These are phyloP conservation scores for Entomyzon cyanotis DNA, from an alignment of 2,113 vertebrate genomes.

Conservation along the genomic window DNA sequence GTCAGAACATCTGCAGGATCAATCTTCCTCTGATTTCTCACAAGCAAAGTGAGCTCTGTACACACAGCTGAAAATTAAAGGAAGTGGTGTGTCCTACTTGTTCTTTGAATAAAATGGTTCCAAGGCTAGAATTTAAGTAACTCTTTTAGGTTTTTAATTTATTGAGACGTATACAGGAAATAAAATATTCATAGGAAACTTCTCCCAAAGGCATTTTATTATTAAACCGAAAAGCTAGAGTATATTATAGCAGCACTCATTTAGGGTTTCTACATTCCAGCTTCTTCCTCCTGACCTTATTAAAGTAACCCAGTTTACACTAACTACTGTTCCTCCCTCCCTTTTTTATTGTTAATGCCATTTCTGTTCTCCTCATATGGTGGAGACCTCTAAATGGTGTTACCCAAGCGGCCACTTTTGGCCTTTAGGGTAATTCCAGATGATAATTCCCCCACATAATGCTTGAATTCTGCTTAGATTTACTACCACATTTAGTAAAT, in stretches of 20 bases:
- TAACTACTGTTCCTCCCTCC: constrained; percentile 40
- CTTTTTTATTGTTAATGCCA: constrained; percentile 54
- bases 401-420: constrained; percentile 43
- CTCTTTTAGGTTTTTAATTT: constrained; percentile 42
- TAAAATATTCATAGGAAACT: constrained; percentile 59
- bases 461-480: constrained; percentile 37
- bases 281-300: constrained; percentile 53
- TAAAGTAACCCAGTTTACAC: constrained; percentile 61
- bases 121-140: constrained; percentile 32
- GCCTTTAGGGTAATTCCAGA: constrained; percentile 55
- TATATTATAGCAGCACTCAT: constrained; percentile 36
- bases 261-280: constrained; percentile 7
- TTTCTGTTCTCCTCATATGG: constrained; percentile 22
- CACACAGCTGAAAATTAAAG: not conserved
- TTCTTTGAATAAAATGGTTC: constrained; percentile 21
- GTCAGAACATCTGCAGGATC: not conserved
- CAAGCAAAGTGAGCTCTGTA: not conserved
- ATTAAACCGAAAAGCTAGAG: constrained; percentile 37
- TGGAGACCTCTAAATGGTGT: constrained; percentile 44
- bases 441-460: constrained; percentile 48
- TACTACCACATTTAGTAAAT: constrained; percentile 42
- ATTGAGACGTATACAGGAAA: constrained; percentile 40
- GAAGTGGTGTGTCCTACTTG: not conserved
- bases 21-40: not conserved
- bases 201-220: constrained; percentile 59